These are phyloP conservation scores for Siniperca obscura DNA, from an alignment of 2,797 vertebrate genomes.

Conservation along the genomic window DNA sequence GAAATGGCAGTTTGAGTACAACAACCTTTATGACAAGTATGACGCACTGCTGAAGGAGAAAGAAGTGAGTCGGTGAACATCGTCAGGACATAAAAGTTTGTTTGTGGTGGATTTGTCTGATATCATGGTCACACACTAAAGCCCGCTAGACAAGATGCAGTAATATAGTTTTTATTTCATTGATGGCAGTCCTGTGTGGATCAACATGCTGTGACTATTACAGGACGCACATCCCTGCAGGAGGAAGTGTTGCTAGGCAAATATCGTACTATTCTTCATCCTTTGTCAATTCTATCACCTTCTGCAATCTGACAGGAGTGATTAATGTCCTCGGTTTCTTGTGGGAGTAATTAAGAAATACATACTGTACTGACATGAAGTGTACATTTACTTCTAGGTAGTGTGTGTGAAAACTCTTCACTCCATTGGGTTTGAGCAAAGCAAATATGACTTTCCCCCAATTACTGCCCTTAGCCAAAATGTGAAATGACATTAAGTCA, in stretches of 20 bases:
- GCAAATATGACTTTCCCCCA: background rate
- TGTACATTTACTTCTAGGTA: conserved; percentile 15
- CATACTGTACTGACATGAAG: conserved; percentile 37
- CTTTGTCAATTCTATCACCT: conserved; percentile 61
- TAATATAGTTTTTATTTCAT: conserved; percentile 1
- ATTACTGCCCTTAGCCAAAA: background rate
- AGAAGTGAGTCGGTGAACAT: conserved; percentile 82
- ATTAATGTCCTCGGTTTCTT: conserved; percentile 53
- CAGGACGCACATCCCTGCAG: conserved; percentile 2
- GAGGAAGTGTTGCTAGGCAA: conserved; percentile 51
- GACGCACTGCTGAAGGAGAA: conserved; percentile 89
- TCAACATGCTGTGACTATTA: conserved; percentile 26
- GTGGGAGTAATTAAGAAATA: conserved; percentile 42
- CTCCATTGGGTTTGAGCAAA: background rate
- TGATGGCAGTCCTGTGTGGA: conserved; percentile 4
- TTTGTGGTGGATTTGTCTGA: background rate
- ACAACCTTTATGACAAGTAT: conserved; percentile 91
- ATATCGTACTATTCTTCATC: conserved; percentile 59
- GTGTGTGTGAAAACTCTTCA: background rate
- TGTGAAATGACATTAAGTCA: background rate
- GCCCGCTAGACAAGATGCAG: background rate
- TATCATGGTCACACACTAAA: background rate
- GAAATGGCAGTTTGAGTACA: conserved; percentile 94
- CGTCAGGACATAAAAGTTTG: background rate
- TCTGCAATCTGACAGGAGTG: conserved; percentile 61